Conservation (phyloP, 2,888 invertebrate genomes). For the Nipponacmea schrenckii region DNA sequence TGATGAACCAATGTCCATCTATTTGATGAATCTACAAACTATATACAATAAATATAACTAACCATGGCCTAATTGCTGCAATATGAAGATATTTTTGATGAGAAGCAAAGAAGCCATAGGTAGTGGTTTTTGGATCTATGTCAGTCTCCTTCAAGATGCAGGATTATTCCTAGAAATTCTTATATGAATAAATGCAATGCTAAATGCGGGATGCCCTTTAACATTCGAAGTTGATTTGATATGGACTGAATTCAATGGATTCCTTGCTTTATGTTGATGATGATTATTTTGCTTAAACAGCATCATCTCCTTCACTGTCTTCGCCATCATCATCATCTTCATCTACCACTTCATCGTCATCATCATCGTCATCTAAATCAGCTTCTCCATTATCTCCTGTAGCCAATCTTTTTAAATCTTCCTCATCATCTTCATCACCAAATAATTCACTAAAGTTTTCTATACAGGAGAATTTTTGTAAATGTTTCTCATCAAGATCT, state of each 20-base stretch:
- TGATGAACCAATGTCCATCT: too few species aligned
- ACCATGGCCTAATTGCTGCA: slow-evolving; percentile 8
- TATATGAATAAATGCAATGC: too few species aligned
- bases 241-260: background rate
- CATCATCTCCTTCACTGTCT: slow-evolving; percentile 70
- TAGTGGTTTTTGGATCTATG: too few species aligned
- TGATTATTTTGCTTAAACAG: slow-evolving; percentile 68
- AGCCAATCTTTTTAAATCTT: slow-evolving; percentile 46
- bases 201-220: too few species aligned
- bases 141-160: too few species aligned
- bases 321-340: slow-evolving; percentile 47
- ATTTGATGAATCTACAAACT: background rate
- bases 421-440: slow-evolving; percentile 54
- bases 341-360: slow-evolving; percentile 39
- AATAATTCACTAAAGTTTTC: slow-evolving; percentile 59
- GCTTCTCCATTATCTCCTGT: slow-evolving; percentile 41
- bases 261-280: background rate
- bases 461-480: slow-evolving; percentile 56
- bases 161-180: too few species aligned
- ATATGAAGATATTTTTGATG: background rate
- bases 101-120: too few species aligned
- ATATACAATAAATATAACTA: slow-evolving; percentile 4
- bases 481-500: slow-evolving; percentile 74
- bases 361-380: slow-evolving; percentile 41
- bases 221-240: too few species aligned